Conservation (phyloP, 2,797 vertebrate species). For the Chelonia mydas region DNA sequence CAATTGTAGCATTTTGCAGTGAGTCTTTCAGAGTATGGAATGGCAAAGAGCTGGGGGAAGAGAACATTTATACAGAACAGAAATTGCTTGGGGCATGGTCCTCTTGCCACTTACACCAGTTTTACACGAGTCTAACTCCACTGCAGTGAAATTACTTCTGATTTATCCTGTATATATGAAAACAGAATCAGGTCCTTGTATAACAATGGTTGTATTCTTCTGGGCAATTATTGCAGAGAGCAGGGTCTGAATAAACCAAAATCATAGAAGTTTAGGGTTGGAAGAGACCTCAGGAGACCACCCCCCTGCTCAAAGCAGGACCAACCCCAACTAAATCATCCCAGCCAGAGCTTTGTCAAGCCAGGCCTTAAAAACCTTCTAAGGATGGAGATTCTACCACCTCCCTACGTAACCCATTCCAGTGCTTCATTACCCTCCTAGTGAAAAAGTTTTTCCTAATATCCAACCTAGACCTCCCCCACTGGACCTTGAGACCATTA, state of each 20-base stretch:
- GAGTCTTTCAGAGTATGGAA: background rate
- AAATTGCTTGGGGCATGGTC: background rate
- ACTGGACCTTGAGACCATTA: no score
- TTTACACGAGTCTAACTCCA: background rate
- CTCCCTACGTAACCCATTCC: no score
- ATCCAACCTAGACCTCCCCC: no score
- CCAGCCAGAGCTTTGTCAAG: no score
- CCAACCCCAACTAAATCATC: no score
- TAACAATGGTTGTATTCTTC: constrained; percentile 26
- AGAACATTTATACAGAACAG: background rate
- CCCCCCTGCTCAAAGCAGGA: no score
- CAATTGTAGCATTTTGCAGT: background rate
- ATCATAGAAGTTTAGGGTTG: no score
- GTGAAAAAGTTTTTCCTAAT: no score
- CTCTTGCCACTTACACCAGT: background rate
- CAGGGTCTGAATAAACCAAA: background rate
- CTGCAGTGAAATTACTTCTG: constrained; percentile 16
- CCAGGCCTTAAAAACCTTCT: no score
- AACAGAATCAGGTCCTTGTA: constrained; percentile 24
- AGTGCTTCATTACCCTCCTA: no score
- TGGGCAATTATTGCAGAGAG: constrained; percentile 13
- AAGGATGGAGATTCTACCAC: no score
- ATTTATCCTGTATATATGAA: constrained; percentile 27
- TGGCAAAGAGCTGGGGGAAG: background rate
- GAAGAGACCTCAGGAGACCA: no score